Percentiles rank a stretch among this genome's conserved stretches.
Conservation (phyloP, 2,113 vertebrate genomes). For the Dipodomys ordii region DNA sequence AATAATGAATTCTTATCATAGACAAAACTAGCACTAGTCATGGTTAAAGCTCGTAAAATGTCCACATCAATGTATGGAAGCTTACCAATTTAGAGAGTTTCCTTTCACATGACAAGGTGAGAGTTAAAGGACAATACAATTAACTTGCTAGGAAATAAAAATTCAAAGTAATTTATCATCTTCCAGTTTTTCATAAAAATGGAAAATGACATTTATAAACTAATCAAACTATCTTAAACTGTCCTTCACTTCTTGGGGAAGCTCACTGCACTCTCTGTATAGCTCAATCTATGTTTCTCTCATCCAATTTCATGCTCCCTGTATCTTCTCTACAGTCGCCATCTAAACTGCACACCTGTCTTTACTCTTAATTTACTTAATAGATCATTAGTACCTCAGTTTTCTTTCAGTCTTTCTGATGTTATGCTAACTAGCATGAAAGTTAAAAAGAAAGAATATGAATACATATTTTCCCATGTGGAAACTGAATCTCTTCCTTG, state of each 20-base stretch:
- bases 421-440: neutral
- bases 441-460: neutral
- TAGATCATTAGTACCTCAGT: neutral
- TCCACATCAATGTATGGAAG: neutral
- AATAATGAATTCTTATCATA: neutral
- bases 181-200: neutral
- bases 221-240: too few relatives aligned
- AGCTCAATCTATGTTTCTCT: neutral
- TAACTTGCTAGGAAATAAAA: neutral
- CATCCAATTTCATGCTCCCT: neutral
- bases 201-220: neutral
- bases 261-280: neutral
- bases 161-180: neutral
- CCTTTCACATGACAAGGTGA: neutral
- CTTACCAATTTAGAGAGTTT: neutral
- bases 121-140: neutral
- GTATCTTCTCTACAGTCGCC: neutral
- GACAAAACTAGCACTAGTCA: neutral
- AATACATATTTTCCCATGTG: neutral
- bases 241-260: too few relatives aligned
- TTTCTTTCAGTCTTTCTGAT: neutral
- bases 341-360: neutral
- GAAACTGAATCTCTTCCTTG: neutral
- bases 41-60: neutral
- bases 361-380: neutral